Percentiles rank a stretch among this genome's conserved stretches.
Conservation (phyloP, 2,888 invertebrate genomes). For the Petrolisthes cinctipes region DNA sequence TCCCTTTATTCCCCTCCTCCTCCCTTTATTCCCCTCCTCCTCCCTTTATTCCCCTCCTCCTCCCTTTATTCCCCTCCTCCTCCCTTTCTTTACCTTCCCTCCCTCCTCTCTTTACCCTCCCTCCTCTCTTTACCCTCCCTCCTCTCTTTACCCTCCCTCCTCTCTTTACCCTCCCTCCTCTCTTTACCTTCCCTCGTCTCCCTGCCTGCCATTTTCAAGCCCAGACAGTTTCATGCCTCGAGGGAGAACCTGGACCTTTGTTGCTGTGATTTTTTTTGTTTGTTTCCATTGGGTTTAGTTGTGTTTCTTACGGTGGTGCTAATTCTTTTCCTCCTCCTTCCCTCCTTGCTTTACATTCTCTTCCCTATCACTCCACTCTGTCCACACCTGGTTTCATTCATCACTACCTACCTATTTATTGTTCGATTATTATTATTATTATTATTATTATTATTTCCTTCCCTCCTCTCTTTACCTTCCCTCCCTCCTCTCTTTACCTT, state of each 20-base stretch:
- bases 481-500: background rate
- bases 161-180: background rate
- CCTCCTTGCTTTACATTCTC: background rate
- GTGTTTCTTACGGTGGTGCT: too few relatives aligned
- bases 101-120: background rate
- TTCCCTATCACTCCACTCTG: background rate
- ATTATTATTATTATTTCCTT: background rate
- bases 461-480: background rate
- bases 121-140: background rate
- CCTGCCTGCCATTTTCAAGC: background rate
- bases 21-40: background rate
- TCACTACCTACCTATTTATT: background rate
- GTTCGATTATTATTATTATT: background rate
- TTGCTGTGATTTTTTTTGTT: background rate
- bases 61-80: background rate
- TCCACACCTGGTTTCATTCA: background rate
- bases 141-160: background rate
- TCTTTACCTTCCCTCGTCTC: background rate
- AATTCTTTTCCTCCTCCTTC: background rate
- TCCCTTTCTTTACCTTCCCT: background rate
- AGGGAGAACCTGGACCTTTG: background rate
- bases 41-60: background rate
- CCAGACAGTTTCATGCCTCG: background rate
- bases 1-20: background rate
- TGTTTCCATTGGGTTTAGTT: too few relatives aligned